These are phyloP conservation scores for Limulus polyphemus DNA, from an alignment of 2,888 invertebrate species.

Conservation along the genomic window DNA sequence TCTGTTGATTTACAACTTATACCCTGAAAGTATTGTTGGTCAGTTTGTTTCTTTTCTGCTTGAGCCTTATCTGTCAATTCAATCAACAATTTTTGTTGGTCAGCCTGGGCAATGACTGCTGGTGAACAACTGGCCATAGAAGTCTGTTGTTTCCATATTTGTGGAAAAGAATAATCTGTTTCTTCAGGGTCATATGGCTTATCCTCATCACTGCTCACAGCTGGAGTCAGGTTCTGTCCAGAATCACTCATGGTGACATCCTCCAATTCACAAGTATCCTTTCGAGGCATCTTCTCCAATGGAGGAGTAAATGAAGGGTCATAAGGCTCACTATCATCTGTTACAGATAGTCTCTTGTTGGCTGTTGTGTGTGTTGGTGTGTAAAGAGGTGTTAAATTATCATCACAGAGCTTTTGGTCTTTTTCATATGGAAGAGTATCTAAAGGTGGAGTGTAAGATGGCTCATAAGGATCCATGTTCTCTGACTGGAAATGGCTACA, in stretches of 20 bases:
- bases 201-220: conserved; percentile 9
- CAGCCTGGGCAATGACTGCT: not conserved
- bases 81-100: not conserved
- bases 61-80: not conserved
- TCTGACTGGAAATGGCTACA: too few species aligned
- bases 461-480: not conserved
- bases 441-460: conserved; percentile 13
- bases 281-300: conserved; percentile 1
- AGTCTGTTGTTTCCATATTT: not conserved
- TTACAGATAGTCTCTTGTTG: not conserved
- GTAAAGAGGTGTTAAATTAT: not conserved
- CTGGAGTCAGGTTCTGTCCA: not conserved
- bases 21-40: conserved; percentile 2
- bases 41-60: not conserved
- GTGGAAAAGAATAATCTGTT: not conserved
- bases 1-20: not conserved
- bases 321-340: not conserved
- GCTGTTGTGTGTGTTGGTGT: not conserved
- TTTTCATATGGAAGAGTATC: conserved; percentile 16
- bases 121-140: not conserved
- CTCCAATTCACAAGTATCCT: too few species aligned
- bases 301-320: conserved; percentile 14
- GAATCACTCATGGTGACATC: too few species aligned
- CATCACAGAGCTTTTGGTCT: conserved; percentile 5
- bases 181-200: conserved; percentile 23